Conservation (phyloP, 2,113 vertebrate genomes). For the Anhinga rufa region DNA sequence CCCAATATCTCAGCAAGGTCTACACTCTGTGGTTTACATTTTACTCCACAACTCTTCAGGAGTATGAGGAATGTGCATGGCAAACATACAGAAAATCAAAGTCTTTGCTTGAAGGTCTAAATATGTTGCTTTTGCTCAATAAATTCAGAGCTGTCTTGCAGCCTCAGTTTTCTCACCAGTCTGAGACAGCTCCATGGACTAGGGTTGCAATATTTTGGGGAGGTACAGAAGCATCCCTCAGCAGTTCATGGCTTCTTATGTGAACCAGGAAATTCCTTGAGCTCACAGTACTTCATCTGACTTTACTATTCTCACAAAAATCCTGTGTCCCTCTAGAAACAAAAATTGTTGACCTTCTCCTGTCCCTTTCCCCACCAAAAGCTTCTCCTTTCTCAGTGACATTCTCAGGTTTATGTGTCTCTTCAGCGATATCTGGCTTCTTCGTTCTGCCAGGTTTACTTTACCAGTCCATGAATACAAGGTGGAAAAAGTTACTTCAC, state of each 20-base stretch:
- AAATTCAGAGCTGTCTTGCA: not conserved
- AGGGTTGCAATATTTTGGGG: not conserved
- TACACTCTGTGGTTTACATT: not conserved
- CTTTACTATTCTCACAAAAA: not conserved
- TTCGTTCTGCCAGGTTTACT: not conserved
- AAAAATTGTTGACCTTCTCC: not conserved
- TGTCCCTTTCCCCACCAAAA: not conserved
- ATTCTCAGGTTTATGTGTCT: not conserved
- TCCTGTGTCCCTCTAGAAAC: not conserved
- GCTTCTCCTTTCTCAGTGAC: not conserved
- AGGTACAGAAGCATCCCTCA: not conserved
- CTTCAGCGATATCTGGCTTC: not conserved
- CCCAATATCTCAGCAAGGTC: not conserved
- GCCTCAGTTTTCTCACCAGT: not conserved
- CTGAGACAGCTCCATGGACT: not conserved
- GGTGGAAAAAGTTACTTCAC: not conserved
- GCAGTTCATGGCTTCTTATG: not conserved
- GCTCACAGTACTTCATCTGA: not conserved
- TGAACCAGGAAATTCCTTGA: not conserved
- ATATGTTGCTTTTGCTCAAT: not conserved
- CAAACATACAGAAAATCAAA: not conserved
- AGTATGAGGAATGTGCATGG: not conserved
- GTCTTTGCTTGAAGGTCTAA: not conserved
- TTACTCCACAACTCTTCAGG: not conserved
- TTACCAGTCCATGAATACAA: not conserved